Percentiles rank a stretch among this genome's conserved stretches.
Evolutionary conservation across 2,797 vertebrate species (phyloP).

Genomic region (Catharus ustulatus): DNA sequence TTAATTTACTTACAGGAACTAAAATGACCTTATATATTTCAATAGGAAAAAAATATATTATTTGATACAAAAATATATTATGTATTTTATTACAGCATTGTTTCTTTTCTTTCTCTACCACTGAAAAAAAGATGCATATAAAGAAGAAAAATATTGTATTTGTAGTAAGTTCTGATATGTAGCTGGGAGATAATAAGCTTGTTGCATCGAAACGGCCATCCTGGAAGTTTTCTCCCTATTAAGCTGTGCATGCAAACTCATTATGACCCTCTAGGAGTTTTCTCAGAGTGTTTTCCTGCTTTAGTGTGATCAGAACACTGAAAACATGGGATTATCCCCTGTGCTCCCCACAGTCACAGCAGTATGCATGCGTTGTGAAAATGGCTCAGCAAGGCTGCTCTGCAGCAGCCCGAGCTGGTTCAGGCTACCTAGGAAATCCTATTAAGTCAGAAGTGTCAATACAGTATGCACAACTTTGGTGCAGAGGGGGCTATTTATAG

Average conservation of each 20-base stretch:
- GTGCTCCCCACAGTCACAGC: background rate
- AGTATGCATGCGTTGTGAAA: background rate
- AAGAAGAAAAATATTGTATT: background rate
- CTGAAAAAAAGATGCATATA: background rate
- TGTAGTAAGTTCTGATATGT: background rate
- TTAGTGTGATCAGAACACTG: background rate
- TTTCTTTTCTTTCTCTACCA: background rate
- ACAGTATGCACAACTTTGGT: constrained; percentile 22
- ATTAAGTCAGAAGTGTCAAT: constrained; percentile 41
- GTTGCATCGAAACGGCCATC: accelerated
- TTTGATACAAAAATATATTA: background rate
- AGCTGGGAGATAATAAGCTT: background rate
- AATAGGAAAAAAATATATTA: background rate
- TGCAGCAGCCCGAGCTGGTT: background rate
- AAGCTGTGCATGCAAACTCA: background rate
- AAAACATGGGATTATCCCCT: background rate
- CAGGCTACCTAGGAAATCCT: constrained; percentile 41
- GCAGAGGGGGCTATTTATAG: constrained; percentile 41
- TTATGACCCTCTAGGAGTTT: background rate
- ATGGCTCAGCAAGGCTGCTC: background rate
- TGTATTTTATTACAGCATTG: background rate
- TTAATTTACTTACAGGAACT: background rate
- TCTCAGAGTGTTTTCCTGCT: background rate
- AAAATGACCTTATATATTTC: background rate
- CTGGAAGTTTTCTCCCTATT: background rate